phyloP scores from a whole-genome alignment of 2,797 vertebrate species.

The Nyctibius grandis region DNA sequence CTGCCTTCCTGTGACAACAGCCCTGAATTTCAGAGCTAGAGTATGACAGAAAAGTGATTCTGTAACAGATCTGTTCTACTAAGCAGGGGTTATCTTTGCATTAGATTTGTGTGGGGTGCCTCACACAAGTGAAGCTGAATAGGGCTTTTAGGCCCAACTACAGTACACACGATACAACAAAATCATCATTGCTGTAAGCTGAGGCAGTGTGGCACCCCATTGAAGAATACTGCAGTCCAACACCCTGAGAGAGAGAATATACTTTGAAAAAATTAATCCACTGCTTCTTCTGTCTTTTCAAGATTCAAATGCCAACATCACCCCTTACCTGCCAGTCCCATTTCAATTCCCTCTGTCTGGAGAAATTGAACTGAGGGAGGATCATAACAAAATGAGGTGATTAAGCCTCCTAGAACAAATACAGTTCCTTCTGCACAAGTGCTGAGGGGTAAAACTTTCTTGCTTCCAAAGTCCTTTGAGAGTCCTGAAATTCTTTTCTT shows the following conservation, averaged over 20 bases:
- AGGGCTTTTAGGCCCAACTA: neutral
- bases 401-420: conserved; percentile 4
- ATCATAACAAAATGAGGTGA: neutral
- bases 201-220: fast-evolving
- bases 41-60: neutral
- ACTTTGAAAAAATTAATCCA: neutral
- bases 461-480: conserved; percentile 10
- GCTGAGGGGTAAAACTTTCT: conserved; percentile 26
- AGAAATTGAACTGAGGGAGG: neutral
- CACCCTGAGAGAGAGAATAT: neutral
- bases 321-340: neutral
- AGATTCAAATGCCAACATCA: neutral
- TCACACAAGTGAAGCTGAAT: neutral
- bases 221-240: neutral
- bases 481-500: conserved; percentile 37
- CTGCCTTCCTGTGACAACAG: neutral
- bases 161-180: neutral
- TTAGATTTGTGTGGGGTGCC: neutral
- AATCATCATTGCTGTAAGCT: neutral
- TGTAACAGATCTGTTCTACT: neutral
- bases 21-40: neutral
- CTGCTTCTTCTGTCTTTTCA: neutral
- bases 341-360: neutral
- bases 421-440: neutral
- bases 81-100: neutral